phyloP scores from a whole-genome alignment of 1,140 invertebrate species.

The Holcopasites calliopsidis region DNA sequence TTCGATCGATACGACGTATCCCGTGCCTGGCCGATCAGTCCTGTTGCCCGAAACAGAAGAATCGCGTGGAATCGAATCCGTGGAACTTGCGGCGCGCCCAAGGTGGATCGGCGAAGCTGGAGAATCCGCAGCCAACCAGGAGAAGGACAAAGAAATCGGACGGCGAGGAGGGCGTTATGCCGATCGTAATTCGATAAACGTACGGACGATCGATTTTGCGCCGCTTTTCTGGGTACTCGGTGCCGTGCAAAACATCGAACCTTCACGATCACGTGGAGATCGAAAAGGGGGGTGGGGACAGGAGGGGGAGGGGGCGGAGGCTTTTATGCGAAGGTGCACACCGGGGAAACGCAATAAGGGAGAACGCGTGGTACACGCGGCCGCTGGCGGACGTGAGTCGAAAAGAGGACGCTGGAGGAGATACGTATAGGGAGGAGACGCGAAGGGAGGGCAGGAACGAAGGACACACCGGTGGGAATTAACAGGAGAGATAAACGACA shows the following conservation, averaged over 20 bases:
- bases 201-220: slow-evolving; percentile 64
- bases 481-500: slow-evolving; percentile 64
- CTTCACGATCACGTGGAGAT: slow-evolving; percentile 56
- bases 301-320: too few species aligned
- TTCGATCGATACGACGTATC: slow-evolving; percentile 1
- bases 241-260: slow-evolving; percentile 54
- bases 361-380: slow-evolving; percentile 29
- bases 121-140: background rate
- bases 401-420: slow-evolving; percentile 42
- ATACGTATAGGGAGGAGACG: slow-evolving; percentile 24
- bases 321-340: slow-evolving; percentile 7
- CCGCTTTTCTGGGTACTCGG: slow-evolving; percentile 63
- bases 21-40: background rate
- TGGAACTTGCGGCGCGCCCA: background rate
- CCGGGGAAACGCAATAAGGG: slow-evolving; percentile 24
- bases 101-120: background rate
- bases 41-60: background rate
- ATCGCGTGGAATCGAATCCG: background rate
- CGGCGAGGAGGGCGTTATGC: slow-evolving; percentile 25
- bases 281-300: slow-evolving; percentile 21
- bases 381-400: slow-evolving; percentile 35
- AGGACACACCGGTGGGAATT: slow-evolving; percentile 67
- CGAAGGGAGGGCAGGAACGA: slow-evolving; percentile 43
- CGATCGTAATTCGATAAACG: slow-evolving; percentile 67
- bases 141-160: slow-evolving; percentile 13